Conservation (phyloP, 1,140 invertebrate genomes). For the Orchestia grillus region DNA sequence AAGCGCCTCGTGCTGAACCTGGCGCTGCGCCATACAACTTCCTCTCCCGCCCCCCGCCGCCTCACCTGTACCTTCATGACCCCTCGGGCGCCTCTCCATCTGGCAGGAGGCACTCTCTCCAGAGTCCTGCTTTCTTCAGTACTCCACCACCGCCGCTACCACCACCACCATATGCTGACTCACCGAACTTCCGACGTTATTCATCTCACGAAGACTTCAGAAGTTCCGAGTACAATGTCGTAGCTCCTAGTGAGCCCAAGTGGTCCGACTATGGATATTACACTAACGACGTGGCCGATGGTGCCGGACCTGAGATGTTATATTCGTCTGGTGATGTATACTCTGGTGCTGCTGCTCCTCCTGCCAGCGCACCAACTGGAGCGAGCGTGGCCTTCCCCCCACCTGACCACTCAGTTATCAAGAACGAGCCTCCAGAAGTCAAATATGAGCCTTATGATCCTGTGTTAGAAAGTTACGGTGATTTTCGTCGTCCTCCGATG, state of each 20-base stretch:
- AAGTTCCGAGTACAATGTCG: neutral
- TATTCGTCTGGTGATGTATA: neutral
- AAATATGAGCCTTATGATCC: constrained; percentile 28
- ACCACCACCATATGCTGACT: neutral
- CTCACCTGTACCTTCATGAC: neutral
- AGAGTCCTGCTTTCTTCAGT: neutral
- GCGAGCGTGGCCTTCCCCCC: neutral
- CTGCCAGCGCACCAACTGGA: neutral
- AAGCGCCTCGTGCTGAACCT: neutral
- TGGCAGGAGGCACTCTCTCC: neutral
- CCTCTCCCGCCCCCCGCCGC: neutral
- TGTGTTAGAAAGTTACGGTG: neutral
- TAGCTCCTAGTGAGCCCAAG: constrained; percentile 34
- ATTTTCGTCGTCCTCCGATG: neutral
- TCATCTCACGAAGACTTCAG: neutral
- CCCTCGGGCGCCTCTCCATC: neutral
- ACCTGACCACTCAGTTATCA: constrained; percentile 12
- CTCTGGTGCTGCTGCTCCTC: neutral
- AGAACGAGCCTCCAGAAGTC: neutral
- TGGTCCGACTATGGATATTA: constrained; percentile 32
- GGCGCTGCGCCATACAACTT: neutral
- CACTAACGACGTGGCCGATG: neutral
- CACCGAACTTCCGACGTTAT: neutral
- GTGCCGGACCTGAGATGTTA: neutral
- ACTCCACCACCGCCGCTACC: neutral